Conservation (phyloP, 2,797 vertebrate species). For the Petrocephalus schoutedeni region DNA sequence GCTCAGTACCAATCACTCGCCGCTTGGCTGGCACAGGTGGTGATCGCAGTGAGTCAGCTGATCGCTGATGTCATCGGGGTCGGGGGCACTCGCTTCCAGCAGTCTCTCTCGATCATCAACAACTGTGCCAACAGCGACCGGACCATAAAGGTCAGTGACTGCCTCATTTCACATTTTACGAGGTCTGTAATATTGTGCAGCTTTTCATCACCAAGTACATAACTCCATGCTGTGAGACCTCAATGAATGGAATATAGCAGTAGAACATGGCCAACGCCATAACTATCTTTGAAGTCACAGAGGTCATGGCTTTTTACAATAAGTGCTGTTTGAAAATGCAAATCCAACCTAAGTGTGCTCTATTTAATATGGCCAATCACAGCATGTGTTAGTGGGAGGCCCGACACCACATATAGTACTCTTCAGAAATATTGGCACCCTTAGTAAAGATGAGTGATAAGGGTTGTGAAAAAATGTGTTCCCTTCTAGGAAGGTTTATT, state of each 20-base stretch:
- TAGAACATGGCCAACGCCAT: neutral
- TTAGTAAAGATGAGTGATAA: neutral
- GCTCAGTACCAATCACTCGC: neutral
- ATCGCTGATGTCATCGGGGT: slow-evolving; percentile 96
- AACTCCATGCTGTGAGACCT: neutral
- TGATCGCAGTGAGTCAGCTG: slow-evolving; percentile 96
- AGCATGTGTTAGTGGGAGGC: neutral
- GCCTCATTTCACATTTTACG: neutral
- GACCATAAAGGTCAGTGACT: slow-evolving; percentile 77
- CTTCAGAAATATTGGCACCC: neutral
- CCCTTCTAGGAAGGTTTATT: neutral
- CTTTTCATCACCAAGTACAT: neutral
- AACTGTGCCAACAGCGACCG: slow-evolving; percentile 96
- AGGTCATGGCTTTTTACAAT: neutral
- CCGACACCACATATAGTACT: neutral
- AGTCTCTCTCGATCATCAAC: slow-evolving; percentile 95
- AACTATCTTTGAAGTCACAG: neutral
- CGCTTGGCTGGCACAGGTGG: slow-evolving; percentile 65
- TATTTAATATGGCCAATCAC: neutral
- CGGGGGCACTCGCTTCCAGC: slow-evolving; percentile 92
- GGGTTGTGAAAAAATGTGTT: neutral
- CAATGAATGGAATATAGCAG: neutral
- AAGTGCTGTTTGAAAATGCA: neutral
- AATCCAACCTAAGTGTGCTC: neutral
- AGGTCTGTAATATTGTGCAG: neutral